phyloP scores from a whole-genome alignment of 2,888 invertebrate species.

The Phragmatobia fuliginosa region DNA sequence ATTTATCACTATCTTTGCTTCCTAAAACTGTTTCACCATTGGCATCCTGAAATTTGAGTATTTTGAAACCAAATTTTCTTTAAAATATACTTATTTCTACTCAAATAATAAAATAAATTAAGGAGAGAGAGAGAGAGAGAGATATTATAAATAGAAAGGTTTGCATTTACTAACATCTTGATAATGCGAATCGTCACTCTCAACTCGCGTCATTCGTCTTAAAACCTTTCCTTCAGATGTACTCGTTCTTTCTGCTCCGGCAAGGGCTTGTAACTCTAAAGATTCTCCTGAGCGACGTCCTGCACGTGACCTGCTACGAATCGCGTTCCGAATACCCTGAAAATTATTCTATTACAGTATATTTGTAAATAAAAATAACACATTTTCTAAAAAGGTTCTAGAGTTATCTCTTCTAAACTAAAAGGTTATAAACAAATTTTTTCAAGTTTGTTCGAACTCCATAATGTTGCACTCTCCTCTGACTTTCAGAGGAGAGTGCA shows the following conservation, averaged over 20 bases:
- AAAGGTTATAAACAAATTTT: too few relatives aligned
- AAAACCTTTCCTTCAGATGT: conserved; percentile 85
- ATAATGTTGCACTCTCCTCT: too few relatives aligned
- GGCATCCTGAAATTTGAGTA: conserved; percentile 69
- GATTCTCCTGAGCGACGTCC: conserved; percentile 88
- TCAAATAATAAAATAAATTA: neutral
- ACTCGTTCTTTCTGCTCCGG: conserved; percentile 72
- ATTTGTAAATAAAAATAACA: neutral
- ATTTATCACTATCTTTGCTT: conserved; percentile 86
- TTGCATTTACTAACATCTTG: conserved; percentile 57
- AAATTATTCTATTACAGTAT: conserved; percentile 9
- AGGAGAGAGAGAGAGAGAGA: too few relatives aligned
- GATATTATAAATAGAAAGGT: neutral
- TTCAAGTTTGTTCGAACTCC: neutral
- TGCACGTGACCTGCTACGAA: conserved; percentile 85
- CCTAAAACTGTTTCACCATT: conserved; percentile 77
- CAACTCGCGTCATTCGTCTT: conserved; percentile 91
- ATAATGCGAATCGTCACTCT: conserved; percentile 88
- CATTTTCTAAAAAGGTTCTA: neutral
- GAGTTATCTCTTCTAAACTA: too few relatives aligned
- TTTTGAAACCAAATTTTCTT: neutral
- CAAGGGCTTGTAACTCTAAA: conserved; percentile 85
- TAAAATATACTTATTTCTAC: too few relatives aligned
- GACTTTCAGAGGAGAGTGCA: too few relatives aligned
- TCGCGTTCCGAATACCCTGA: conserved; percentile 87